phyloP scores from a whole-genome alignment of 2,113 vertebrate species.

The Sylvilagus bachmani region DNA sequence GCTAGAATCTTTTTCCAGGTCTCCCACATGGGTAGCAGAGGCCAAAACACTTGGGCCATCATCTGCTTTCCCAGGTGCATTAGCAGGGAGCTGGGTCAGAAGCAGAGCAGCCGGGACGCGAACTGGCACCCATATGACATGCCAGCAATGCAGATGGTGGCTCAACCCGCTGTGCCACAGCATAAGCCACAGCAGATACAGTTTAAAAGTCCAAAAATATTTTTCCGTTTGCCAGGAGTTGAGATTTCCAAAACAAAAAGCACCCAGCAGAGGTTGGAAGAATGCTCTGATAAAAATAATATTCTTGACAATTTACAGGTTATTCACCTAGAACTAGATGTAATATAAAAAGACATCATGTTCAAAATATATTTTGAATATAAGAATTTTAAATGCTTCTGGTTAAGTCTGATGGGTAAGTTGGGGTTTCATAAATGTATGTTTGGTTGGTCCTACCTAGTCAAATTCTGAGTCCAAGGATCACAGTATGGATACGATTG shows the following conservation, averaged over 20 bases:
- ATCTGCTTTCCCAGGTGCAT: no score
- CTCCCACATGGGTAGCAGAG: no score
- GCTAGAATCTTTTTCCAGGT: no score
- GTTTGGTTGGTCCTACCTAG: slow-evolving; percentile 18
- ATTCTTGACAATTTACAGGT: slow-evolving; percentile 37
- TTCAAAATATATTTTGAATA: slow-evolving; percentile 54
- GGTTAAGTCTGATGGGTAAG: slow-evolving; percentile 31
- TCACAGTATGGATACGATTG: neutral
- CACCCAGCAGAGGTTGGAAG: neutral
- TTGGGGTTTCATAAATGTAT: slow-evolving; percentile 22
- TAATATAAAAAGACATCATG: slow-evolving; percentile 10
- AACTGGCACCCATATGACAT: no score
- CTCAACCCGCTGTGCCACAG: no score
- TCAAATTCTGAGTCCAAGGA: slow-evolving; percentile 46
- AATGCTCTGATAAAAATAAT: slow-evolving; percentile 58
- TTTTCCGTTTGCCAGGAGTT: slow-evolving; percentile 59
- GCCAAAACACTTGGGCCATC: no score
- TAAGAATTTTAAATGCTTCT: slow-evolving; percentile 33
- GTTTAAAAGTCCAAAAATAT: slow-evolving; percentile 41
- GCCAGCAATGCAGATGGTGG: no score
- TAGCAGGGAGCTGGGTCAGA: no score
- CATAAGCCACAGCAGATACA: no score
- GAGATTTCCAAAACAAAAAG: slow-evolving; percentile 31
- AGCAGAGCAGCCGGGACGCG: no score
- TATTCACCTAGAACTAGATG: slow-evolving; percentile 42